Conservation (phyloP, 2,888 invertebrate genomes). For the Catocala sponsa region DNA sequence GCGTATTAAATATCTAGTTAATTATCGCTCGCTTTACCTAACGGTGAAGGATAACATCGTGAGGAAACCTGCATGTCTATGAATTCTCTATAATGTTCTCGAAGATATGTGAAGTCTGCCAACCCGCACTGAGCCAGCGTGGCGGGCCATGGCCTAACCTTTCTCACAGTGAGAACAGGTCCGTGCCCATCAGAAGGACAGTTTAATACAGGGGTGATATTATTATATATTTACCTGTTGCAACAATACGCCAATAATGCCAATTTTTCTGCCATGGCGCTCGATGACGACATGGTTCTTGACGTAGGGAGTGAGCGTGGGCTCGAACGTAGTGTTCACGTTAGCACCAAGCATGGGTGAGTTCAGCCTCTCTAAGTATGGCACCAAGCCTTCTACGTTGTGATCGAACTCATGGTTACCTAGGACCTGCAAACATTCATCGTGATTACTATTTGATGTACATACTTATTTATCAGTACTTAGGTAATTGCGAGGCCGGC, state of each 20-base stretch:
- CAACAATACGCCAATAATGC: constrained; percentile 93
- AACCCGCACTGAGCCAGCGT: no score
- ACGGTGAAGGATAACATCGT: no score
- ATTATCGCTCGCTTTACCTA: no score
- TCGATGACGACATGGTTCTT: constrained; percentile 90
- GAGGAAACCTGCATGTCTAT: no score
- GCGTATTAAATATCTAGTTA: no score
- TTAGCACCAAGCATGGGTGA: constrained; percentile 92
- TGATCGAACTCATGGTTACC: constrained; percentile 97
- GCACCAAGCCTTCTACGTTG: constrained; percentile 90
- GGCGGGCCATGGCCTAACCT: no score
- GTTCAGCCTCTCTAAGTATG: constrained; percentile 90
- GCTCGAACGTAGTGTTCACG: constrained; percentile 91
- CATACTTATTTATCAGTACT: background rate
- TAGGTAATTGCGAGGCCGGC: no score
- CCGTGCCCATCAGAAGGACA: no score
- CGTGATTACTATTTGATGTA: background rate
- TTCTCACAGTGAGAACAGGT: no score
- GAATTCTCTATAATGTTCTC: no score
- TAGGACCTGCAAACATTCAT: constrained; percentile 87
- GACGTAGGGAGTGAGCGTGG: constrained; percentile 89
- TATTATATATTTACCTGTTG: constrained; percentile 56
- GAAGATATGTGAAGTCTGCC: no score
- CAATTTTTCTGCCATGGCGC: constrained; percentile 90
- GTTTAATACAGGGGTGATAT: background rate